Evolutionary conservation across 2,888 invertebrate genomes (phyloP).

Genomic region (Byasa hedistus): DNA sequence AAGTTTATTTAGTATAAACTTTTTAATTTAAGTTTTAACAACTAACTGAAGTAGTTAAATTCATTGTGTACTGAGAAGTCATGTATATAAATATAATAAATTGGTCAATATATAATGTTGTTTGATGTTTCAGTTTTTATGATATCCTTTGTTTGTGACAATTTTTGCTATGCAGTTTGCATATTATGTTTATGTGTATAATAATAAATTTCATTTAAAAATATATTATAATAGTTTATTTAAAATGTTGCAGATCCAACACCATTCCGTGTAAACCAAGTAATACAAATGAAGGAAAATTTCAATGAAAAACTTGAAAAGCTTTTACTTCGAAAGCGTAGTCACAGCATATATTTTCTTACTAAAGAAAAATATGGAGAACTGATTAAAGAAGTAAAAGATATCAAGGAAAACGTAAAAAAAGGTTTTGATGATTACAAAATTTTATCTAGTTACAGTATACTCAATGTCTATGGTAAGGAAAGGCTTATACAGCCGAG

Average conservation of each 20-base stretch:
- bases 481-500: conserved; percentile 56
- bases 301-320: conserved; percentile 54
- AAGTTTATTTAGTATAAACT: not conserved
- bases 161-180: too few relatives aligned
- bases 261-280: conserved; percentile 40
- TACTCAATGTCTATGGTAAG: conserved; percentile 47
- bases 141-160: too few relatives aligned
- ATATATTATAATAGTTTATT: not conserved
- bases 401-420: conserved; percentile 47
- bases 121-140: not conserved
- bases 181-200: too few relatives aligned
- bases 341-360: conserved; percentile 56
- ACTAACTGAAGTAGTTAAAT: not conserved
- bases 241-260: conserved; percentile 45
- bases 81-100: not conserved
- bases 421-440: conserved; percentile 62
- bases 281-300: conserved; percentile 52
- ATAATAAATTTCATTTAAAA: not conserved
- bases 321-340: conserved; percentile 54
- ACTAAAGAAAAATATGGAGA: conserved; percentile 50
- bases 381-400: conserved; percentile 55
- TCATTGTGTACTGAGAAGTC: not conserved
- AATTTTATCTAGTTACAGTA: conserved; percentile 59
- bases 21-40: not conserved
- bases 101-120: not conserved